phyloP scores from a whole-genome alignment of 2,888 invertebrate genomes.

The Clostera curtula region DNA sequence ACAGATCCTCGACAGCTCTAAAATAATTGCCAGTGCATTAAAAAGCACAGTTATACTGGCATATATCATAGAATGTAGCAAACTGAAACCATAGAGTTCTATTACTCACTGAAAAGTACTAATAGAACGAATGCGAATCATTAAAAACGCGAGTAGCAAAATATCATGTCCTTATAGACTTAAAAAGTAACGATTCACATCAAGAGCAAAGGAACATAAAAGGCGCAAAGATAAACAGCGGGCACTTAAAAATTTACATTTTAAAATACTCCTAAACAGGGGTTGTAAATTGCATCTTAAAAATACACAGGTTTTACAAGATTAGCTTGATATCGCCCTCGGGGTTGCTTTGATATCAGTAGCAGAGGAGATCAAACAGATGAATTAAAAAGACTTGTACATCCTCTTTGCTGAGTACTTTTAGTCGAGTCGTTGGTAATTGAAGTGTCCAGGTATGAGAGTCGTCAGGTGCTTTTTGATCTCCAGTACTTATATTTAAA shows the following conservation, averaged over 20 bases:
- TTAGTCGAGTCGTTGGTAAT: constrained; percentile 23
- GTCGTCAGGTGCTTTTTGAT: no score
- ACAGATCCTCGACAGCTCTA: no score
- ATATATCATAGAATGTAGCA: no score
- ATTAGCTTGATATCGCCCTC: constrained; percentile 43
- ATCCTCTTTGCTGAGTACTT: constrained; percentile 18
- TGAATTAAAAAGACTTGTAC: constrained; percentile 38
- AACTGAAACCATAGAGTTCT: no score
- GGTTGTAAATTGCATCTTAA: constrained; percentile 57
- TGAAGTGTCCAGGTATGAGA: constrained; percentile 16
- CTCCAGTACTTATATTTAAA: no score
- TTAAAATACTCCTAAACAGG: constrained; percentile 45
- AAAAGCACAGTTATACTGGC: no score
- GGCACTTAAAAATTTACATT: constrained; percentile 45
- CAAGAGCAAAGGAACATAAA: constrained; percentile 25
- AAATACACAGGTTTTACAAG: constrained; percentile 60
- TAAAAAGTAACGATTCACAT: constrained; percentile 25
- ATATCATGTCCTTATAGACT: constrained; percentile 9
- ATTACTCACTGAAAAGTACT: no score
- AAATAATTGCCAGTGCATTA: no score
- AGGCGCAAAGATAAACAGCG: constrained; percentile 28
- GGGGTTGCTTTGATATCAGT: constrained; percentile 53
- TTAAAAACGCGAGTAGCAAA: neutral
- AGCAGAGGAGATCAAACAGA: constrained; percentile 54
- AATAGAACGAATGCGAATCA: no score